A percentile compares a stretch with the other conserved stretches of the same genome.
phyloP scores from a whole-genome alignment of 2,113 vertebrate genomes.

The Ploceus nigricollis region DNA sequence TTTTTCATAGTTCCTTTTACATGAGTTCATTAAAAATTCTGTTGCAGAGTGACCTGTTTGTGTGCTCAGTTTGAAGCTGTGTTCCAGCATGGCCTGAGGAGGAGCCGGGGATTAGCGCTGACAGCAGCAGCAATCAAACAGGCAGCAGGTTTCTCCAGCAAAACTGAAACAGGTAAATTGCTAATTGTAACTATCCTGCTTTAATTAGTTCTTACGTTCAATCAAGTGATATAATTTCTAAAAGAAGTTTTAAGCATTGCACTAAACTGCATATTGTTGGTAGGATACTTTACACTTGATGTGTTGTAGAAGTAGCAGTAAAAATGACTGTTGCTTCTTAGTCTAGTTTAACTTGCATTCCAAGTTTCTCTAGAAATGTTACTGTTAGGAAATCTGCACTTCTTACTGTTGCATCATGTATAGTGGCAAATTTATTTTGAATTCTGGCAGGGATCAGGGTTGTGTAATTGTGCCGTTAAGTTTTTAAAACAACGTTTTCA shows the following conservation, averaged over 20 bases:
- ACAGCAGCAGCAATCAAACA: conserved; percentile 96
- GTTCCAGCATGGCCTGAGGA: conserved; percentile 93
- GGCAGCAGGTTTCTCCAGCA: conserved; percentile 91
- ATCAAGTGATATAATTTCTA: neutral
- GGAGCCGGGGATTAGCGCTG: conserved; percentile 87
- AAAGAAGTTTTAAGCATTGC: neutral
- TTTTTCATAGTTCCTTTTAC: neutral
- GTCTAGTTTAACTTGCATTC: neutral
- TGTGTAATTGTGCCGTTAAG: neutral
- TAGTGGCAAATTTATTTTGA: neutral
- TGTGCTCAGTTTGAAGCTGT: conserved; percentile 96
- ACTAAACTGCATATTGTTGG: neutral
- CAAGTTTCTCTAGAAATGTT: neutral
- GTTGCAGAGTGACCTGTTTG: conserved; percentile 91
- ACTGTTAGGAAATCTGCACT: neutral
- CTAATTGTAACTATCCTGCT: neutral
- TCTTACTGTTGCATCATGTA: neutral
- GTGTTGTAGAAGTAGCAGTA: neutral
- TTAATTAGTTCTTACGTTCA: neutral
- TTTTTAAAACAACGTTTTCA: neutral
- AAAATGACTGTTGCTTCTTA: neutral
- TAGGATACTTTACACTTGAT: neutral
- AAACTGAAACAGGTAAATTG: conserved; percentile 85
- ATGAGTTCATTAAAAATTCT: neutral
- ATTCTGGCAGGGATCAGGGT: neutral